These are phyloP conservation scores for Drosophila azteca DNA, from an alignment of 1,140 invertebrate genomes.

Conservation along the genomic window DNA sequence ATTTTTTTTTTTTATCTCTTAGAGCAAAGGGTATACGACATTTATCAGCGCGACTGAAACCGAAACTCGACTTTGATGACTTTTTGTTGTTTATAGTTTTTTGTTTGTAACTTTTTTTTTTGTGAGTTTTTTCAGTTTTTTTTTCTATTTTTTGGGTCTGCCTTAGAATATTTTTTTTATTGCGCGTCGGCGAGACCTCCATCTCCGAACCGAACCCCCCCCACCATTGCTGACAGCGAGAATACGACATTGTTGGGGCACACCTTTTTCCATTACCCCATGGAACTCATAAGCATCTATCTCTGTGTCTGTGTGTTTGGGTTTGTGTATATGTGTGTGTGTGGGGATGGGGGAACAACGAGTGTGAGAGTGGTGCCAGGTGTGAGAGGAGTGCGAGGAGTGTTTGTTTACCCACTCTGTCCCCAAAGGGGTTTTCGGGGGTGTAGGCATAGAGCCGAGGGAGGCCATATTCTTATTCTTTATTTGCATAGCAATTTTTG, in stretches of 20 bases:
- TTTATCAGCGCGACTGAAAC: slow-evolving; percentile 55
- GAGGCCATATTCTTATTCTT: slow-evolving; percentile 70
- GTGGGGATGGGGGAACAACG: neutral
- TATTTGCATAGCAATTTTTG: slow-evolving; percentile 79
- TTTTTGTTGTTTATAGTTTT: slow-evolving; percentile 64
- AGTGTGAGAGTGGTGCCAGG: slow-evolving; percentile 35
- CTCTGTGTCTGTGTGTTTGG: slow-evolving; percentile 28
- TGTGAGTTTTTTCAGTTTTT: slow-evolving; percentile 7
- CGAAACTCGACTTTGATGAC: slow-evolving; percentile 57
- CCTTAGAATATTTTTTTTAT: slow-evolving; percentile 73
- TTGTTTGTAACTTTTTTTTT: slow-evolving; percentile 42
- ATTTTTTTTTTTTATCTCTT: neutral
- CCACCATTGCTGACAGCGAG: neutral
- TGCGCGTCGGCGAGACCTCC: slow-evolving; percentile 65
- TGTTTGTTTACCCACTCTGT: slow-evolving; percentile 54
- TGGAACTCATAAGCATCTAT: slow-evolving; percentile 15
- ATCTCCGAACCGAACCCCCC: no score
- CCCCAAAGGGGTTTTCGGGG: slow-evolving; percentile 16
- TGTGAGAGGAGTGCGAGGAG: slow-evolving; percentile 32
- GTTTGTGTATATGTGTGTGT: slow-evolving; percentile 15
- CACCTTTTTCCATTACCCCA: slow-evolving; percentile 52
- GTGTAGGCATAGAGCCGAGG: slow-evolving; percentile 13
- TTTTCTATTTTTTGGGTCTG: slow-evolving; percentile 53
- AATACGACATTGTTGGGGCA: slow-evolving; percentile 45
- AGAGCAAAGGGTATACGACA: slow-evolving; percentile 44